Percentiles rank a stretch among this genome's conserved stretches.
Conservation (phyloP, 2,888 invertebrate species). For the Salpingus planirostris region DNA sequence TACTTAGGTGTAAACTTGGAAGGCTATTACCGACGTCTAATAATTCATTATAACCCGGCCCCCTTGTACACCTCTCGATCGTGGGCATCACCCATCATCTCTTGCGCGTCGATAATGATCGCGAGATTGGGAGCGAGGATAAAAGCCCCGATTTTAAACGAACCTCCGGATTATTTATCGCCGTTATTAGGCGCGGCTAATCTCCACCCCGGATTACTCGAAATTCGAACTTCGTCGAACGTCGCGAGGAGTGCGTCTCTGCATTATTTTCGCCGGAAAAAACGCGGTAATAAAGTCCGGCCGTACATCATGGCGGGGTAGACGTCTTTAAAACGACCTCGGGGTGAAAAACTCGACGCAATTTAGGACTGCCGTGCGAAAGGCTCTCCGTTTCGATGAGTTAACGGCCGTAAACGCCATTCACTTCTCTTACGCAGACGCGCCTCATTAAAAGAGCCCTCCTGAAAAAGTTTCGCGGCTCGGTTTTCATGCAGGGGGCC, state of each 20-base stretch:
- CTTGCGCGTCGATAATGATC: too few species aligned
- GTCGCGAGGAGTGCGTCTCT: slow-evolving; percentile 15
- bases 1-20: slow-evolving; percentile 46
- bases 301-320: slow-evolving; percentile 33
- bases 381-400: slow-evolving; percentile 28
- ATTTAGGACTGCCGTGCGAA: too few species aligned
- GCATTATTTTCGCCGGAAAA: slow-evolving; percentile 20
- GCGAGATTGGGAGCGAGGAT: too few species aligned
- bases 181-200: slow-evolving; percentile 5
- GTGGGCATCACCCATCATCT: slow-evolving; percentile 4
- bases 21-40: slow-evolving; percentile 41
- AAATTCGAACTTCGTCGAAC: slow-evolving; percentile 3
- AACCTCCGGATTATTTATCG: slow-evolving; percentile 10
- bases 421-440: slow-evolving; percentile 29
- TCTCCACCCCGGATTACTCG: slow-evolving; percentile 9
- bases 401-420: slow-evolving; percentile 27
- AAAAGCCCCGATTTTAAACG: slow-evolving; percentile 9
- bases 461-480: background rate
- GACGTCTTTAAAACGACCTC: too few species aligned
- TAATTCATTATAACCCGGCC: slow-evolving; percentile 36
- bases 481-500: too few species aligned
- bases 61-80: slow-evolving; percentile 4
- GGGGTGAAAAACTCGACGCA: too few species aligned
- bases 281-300: slow-evolving; percentile 22
- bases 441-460: slow-evolving; percentile 4